Base-by-base conservation (phyloP, 2,888 invertebrate genomes). In the Thyatira batis region DNA sequence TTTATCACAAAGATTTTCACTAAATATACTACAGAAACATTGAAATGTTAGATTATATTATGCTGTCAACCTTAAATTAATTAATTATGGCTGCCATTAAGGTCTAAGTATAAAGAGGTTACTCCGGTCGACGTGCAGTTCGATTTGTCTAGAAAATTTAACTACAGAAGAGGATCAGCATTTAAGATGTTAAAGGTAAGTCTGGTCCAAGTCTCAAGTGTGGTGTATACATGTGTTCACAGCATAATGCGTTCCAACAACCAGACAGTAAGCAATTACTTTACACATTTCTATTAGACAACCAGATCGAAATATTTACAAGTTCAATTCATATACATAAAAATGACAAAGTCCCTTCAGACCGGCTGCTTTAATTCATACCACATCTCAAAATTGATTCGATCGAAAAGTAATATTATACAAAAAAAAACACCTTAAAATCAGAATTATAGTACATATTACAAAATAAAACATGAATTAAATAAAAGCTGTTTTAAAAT, bases 1-100 rank as follows among this genome's bases (percentile, higher is more conserved):
- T 80, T 85, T 89, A 91, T 91, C 90, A 90, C 90, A 88, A 85
- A 89, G 82, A 87, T 83, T 84, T 85, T 74, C 69, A 62, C 83
- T 84, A 82, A 84, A 81, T 76, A 76, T 65, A 65, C 88, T 87
- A 89, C 87, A 76, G 80, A 80, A 79, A 85, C 71, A 71, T 71
- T 78, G 63, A 69, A 71, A 63, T 67, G 67, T 80, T 71, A 67
- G 66, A 80, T 76, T 73, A 78, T 81, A 78, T 73, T 60, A 59
- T 75, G 78, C 76, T 75, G 76, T 63, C 60, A 52, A 58, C 25
- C 46, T 45, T 13, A 4, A 58, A 63, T 33, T 30, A 3, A 3
- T 10, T 25, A 43, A 23, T 58, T 57, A 45, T 45, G 55, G 70
- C 71, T 60, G 64, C 67, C 63, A 56, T 59, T 9, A 13, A 13